Evolutionary conservation across 2,888 invertebrate genomes (phyloP).

Genomic region (Melieria crassipennis): DNA sequence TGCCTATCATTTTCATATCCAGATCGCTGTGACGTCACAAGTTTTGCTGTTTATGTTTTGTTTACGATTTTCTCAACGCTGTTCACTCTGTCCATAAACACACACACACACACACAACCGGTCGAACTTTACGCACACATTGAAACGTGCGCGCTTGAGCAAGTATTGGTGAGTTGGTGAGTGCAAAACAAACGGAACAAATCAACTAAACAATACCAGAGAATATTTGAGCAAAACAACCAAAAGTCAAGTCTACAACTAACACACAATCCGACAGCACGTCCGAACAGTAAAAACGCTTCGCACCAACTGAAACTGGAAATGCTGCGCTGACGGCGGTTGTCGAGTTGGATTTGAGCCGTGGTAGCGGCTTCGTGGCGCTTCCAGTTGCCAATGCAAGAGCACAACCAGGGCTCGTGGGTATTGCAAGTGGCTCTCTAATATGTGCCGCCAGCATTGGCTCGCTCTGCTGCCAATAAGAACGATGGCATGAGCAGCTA

Average conservation of each 20-base stretch:
- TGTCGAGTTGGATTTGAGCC: constrained; percentile 31
- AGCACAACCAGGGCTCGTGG: background rate
- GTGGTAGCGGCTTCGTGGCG: constrained; percentile 17
- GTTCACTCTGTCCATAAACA: constrained; percentile 38
- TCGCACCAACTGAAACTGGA: constrained; percentile 53
- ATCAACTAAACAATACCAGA: background rate
- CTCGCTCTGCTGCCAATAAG: no score
- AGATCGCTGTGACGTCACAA: constrained; percentile 38
- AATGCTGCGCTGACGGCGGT: constrained; percentile 36
- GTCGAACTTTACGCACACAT: background rate
- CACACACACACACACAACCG: constrained; percentile 11
- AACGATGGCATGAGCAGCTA: no score
- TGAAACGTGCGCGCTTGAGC: background rate
- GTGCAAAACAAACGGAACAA: background rate
- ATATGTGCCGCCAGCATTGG: no score
- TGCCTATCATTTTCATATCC: constrained; percentile 74
- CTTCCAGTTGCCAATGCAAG: background rate
- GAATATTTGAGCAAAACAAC: constrained; percentile 2
- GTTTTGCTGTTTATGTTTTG: constrained; percentile 29
- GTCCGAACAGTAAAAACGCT: constrained; percentile 50
- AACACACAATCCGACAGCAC: constrained; percentile 46
- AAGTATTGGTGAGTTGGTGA: background rate
- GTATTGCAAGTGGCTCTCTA: background rate
- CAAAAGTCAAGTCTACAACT: constrained; percentile 7
- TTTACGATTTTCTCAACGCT: constrained; percentile 39